phyloP scores from a whole-genome alignment of 2,797 vertebrate genomes.

The Denticeps clupeoides region DNA sequence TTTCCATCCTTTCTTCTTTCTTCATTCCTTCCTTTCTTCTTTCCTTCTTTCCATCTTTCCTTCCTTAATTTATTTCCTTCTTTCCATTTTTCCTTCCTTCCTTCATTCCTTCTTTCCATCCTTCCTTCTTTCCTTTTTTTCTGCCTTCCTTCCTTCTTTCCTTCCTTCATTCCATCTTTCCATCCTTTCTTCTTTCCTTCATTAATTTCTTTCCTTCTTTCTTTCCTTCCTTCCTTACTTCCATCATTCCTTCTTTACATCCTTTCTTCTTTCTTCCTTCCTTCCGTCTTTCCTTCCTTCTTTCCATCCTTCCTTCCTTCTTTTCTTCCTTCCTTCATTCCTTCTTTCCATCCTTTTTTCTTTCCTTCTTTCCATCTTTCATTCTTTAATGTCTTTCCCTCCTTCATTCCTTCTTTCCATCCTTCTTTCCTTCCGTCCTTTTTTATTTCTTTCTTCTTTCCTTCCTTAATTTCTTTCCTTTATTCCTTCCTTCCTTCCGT shows the following conservation, averaged over 20 bases:
- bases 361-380: background rate
- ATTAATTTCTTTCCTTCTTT: conserved; percentile 13
- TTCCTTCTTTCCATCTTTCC: background rate
- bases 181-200: background rate
- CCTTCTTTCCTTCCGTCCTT: too few species aligned
- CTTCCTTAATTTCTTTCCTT: too few species aligned
- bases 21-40: background rate
- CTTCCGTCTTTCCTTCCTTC: conserved; percentile 4
- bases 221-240: conserved; percentile 11
- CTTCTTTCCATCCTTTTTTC: background rate
- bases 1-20: background rate
- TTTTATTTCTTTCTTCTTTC: too few species aligned
- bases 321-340: background rate
- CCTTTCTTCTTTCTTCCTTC: conserved; percentile 7
- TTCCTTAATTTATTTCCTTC: background rate
- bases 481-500: too few species aligned
- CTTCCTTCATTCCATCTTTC: conserved; percentile 1
- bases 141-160: background rate
- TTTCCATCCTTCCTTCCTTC: background rate
- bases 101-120: background rate
- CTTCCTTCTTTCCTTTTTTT: background rate
- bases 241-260: conserved; percentile 10
- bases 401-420: too few species aligned
- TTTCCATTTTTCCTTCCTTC: background rate
- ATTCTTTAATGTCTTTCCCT: conserved; percentile 1